phyloP scores from a whole-genome alignment of 2,888 invertebrate species.

The Lottia gigantea region DNA sequence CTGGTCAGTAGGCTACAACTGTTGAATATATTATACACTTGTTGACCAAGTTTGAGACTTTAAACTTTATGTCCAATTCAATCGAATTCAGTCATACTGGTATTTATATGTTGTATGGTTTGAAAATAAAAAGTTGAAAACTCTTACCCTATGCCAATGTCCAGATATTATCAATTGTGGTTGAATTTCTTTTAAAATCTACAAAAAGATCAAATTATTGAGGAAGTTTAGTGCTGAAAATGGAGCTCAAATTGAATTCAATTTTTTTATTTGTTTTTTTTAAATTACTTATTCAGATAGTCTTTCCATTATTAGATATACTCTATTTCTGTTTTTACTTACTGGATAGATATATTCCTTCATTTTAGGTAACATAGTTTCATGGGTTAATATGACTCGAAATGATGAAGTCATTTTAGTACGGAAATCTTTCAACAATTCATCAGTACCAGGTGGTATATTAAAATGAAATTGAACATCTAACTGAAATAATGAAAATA shows the following conservation, averaged over 20 bases:
- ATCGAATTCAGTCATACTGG: too few species aligned
- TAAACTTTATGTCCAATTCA: too few species aligned
- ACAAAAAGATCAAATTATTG: conserved; percentile 26
- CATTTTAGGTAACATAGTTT: conserved; percentile 44
- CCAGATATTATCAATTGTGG: conserved; percentile 74
- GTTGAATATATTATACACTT: too few species aligned
- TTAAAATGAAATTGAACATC: conserved; percentile 37
- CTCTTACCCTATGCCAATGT: conserved; percentile 69
- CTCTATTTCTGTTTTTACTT: conserved; percentile 26
- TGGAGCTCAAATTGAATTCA: neutral
- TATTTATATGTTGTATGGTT: too few species aligned
- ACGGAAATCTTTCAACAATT: conserved; percentile 34
- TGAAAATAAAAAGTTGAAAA: too few species aligned
- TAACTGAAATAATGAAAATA: conserved; percentile 35
- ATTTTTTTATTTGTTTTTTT: neutral
- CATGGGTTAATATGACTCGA: conserved; percentile 59
- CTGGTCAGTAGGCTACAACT: too few species aligned
- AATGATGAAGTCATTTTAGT: conserved; percentile 42
- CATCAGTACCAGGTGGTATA: conserved; percentile 33
- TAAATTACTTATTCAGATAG: too few species aligned
- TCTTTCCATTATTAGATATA: too few species aligned
- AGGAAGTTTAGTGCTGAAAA: neutral
- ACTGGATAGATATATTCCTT: conserved; percentile 53
- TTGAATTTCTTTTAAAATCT: conserved; percentile 76
- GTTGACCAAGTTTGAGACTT: too few species aligned